Percentiles rank a stretch among this genome's conserved stretches.
Evolutionary conservation across 2,113 vertebrate species (phyloP).

Genomic region (Microtus pennsylvanicus): DNA sequence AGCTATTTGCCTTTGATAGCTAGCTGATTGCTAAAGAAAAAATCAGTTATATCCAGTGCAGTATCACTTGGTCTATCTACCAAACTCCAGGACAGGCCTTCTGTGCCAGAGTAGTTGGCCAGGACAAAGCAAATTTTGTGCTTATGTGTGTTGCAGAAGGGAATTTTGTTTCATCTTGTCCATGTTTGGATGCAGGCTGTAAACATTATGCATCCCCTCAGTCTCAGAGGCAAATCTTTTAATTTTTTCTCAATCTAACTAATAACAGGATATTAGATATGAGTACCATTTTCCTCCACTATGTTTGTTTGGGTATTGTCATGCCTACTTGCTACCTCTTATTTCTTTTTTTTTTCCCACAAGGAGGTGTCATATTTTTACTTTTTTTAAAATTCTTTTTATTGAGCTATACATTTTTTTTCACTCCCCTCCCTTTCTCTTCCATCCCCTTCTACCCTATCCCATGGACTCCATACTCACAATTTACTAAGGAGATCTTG

Average conservation of each 20-base stretch:
- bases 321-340: neutral
- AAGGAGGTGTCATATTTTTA: no score
- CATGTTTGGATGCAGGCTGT: neutral
- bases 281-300: neutral
- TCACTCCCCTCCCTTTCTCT: no score
- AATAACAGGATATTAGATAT: neutral
- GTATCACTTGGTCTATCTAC: neutral
- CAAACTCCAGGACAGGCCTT: neutral
- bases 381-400: no score
- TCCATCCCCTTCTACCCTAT: no score
- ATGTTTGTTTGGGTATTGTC: neutral
- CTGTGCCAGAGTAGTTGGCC: neutral
- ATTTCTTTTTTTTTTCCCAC: neutral
- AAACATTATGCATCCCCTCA: neutral
- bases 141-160: neutral
- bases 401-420: no score
- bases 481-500: no score
- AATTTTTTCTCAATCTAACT: neutral
- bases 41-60: neutral
- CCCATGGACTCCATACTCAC: no score
- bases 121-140: neutral
- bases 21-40: neutral
- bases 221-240: neutral
- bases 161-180: neutral
- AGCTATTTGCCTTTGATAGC: neutral